Conservation (phyloP, 1,140 invertebrate species). For the Ooceraea biroi region DNA sequence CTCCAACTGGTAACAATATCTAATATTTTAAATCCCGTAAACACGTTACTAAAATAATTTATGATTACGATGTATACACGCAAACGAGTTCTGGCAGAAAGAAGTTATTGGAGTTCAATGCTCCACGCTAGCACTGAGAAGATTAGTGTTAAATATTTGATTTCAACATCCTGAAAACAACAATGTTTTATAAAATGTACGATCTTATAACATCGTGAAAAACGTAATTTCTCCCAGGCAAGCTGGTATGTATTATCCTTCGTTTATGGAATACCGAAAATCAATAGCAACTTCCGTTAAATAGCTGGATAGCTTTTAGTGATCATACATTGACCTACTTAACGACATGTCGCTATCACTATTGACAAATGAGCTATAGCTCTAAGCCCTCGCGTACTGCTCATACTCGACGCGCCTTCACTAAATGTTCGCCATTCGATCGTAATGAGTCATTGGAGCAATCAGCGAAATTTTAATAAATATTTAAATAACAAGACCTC, state of each 20-base stretch:
- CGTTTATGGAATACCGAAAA: conserved; percentile 14
- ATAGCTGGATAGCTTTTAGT: not conserved
- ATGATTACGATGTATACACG: not conserved
- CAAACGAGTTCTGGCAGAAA: not conserved
- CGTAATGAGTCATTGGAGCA: not conserved
- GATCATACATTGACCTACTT: conserved; percentile 33
- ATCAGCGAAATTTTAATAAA: too few relatives aligned
- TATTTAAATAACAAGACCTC: too few relatives aligned
- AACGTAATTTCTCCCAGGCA: not conserved
- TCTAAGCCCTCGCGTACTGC: not conserved
- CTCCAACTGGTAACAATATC: not conserved
- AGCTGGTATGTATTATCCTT: not conserved
- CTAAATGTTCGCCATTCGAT: conserved; percentile 3
- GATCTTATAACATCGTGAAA: not conserved
- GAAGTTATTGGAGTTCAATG: not conserved
- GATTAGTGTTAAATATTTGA: not conserved
- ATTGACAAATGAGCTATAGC: conserved; percentile 35
- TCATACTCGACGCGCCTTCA: not conserved
- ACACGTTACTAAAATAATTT: conserved; percentile 8
- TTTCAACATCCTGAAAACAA: not conserved
- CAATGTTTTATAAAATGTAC: not conserved
- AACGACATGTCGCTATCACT: conserved; percentile 6
- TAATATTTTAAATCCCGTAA: too few relatives aligned
- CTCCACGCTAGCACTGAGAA: not conserved
- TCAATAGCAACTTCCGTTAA: not conserved